Evolutionary conservation across 2,113 vertebrate species (phyloP), one percentile per base, ranked within the genome.

Genomic region (Mustela nigripes): DNA sequence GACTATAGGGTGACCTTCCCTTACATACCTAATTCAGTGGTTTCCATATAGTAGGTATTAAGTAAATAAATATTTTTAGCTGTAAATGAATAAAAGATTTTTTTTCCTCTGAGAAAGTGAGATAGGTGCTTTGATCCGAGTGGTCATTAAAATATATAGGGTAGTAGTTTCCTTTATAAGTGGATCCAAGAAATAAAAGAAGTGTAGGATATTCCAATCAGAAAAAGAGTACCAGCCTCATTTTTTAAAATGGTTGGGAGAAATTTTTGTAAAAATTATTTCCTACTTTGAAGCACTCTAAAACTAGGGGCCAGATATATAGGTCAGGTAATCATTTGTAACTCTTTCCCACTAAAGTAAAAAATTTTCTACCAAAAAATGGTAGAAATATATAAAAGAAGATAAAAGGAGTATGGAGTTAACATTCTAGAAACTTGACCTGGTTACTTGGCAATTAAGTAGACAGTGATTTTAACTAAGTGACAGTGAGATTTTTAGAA

Each of bases 181-280:
- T 79, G 16, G 4, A 42, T 58, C 58, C 69, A 62, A 89, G 39
- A 91, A 36, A 11, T 74, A 71, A 15, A 79, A 28, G 73, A 89
- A 95, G 10, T 78, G 4, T 90, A 82, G 36, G 16, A 6, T 79
- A 76, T 42, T 95, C 22, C 48, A 28, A 24, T 90, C 10, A 93
- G 39, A 71, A 92, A 80, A 87, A 24, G 18, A 28, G 11, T 60
- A 16, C 28, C 26, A 82, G 7, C 39, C 39, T 92, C 39, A 31
- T 33, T 58, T 89, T 95, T 91, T 22, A 73, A 82, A 93, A 84
- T 90, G 60, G 33, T 91, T 65, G 9, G 31, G n/a, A 63, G 31
- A 67, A 58, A 10, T 93, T 93, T 97, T 93, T 91, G 9, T 94
- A 88, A 48, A 92, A 96, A 88, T 81, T 12, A 91, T 95, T 90